Base-by-base conservation (phyloP, 1,140 invertebrate genomes). In the Brachionus koreanus region DNA sequence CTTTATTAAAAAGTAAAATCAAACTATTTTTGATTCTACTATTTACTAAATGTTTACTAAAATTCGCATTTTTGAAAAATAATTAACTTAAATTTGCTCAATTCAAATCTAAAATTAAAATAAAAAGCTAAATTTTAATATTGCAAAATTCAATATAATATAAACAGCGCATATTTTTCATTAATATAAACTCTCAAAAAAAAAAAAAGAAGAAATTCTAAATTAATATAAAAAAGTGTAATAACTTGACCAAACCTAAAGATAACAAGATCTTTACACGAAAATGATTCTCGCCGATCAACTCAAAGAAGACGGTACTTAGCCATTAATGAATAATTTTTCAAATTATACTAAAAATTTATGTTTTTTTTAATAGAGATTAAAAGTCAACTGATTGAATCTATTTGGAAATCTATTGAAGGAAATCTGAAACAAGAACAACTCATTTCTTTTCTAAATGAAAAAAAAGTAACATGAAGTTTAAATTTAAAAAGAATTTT, bases 141-240 rank as follows among this genome's bases (percentile, higher is more conserved):
- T 57, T 57, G 49, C 49, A 57, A 57, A 57, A 57, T 57, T 57
- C 49, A 19, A 23, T 57, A 65, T 35, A 65, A 65, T 65, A 65
- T n/a, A 65, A 65, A 65, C 63, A 65, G 63, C 63, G 63, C 63
- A 65, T 65, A 65, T 65, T 37, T 63, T 65, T 65, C 33, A 65
- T 35, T 57, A 57, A 19, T 19, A 65, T 33, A 65, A 65, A 65
- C 33, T 33, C 25, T 33, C 25, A n/a, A 29, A 65, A 12, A 33
- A 65, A 9, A 25, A 65, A 63, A 63, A 65, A 65, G 13, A 33
- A 33, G 13, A 65, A 65, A 65, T 65, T 65, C 4, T 33, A n/a
- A 35, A 37, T n/a, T 33, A 35, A 33, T 29, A 65, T 29, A 65
- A 57, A 57, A 65, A 33, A 65, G 33, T 65, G 33, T 65, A 33